Conservation (phyloP, 2,888 invertebrate genomes). For the Celastrina argiolus region DNA sequence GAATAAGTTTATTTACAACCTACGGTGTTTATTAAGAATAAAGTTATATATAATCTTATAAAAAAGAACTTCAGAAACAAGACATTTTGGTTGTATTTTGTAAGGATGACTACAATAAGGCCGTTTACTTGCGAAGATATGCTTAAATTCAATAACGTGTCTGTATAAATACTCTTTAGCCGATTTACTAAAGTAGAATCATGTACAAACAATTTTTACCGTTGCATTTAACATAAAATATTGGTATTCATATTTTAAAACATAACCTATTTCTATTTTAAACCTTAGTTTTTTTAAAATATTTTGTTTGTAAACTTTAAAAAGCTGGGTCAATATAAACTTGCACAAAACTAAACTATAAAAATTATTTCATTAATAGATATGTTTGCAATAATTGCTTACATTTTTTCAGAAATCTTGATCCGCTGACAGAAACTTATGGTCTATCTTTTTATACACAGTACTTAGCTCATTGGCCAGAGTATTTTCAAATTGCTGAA, state of each 20-base stretch:
- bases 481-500: slow-evolving; percentile 98
- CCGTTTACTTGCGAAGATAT: slow-evolving; percentile 96
- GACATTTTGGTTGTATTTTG: not conserved
- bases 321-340: not conserved
- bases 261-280: not conserved
- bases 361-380: not conserved
- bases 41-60: not conserved
- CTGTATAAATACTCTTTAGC: slow-evolving; percentile 59
- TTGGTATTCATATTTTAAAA: not conserved
- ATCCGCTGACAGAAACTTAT: slow-evolving; percentile 98
- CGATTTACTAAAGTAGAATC: not conserved
- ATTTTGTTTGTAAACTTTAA: not conserved
- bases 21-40: not conserved
- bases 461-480: slow-evolving; percentile 98
- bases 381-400: not conserved
- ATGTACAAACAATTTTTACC: not conserved
- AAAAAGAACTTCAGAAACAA: not conserved
- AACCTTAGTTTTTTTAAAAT: not conserved
- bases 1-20: not conserved
- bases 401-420: slow-evolving; percentile 87
- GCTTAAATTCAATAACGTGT: slow-evolving; percentile 97
- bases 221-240: not conserved
- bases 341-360: not conserved
- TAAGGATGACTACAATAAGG: slow-evolving; percentile 91
- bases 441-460: slow-evolving; percentile 97